Percentiles rank a stretch among this genome's conserved stretches.
Conservation (phyloP, 2,113 vertebrate genomes). For the Protomyctophum bolini region DNA sequence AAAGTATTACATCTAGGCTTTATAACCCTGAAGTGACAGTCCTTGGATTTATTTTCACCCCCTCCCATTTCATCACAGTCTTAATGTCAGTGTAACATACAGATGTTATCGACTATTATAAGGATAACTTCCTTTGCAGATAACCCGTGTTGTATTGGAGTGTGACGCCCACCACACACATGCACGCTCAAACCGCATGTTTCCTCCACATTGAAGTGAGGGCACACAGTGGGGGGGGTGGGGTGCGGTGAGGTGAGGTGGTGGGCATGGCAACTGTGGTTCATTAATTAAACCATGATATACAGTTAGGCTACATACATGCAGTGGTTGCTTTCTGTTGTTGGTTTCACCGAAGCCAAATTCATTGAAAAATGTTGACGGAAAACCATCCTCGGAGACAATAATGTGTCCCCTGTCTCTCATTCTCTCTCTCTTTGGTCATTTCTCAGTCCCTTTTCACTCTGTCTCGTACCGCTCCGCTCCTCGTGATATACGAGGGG, state of each 20-base stretch:
- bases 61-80: conserved; percentile 49
- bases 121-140: conserved; percentile 57
- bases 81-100: conserved; percentile 53
- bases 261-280: conserved; percentile 33
- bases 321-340: conserved; percentile 28
- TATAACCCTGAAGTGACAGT: no score
- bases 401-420: conserved; percentile 44
- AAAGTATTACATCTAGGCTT: no score
- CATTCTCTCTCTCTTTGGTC: conserved; percentile 7
- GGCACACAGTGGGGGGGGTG: conserved; percentile 33
- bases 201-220: conserved; percentile 37
- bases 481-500: conserved; percentile 9
- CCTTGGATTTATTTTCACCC: neutral
- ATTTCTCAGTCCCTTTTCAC: conserved; percentile 38
- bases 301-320: conserved; percentile 30
- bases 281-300: conserved; percentile 31
- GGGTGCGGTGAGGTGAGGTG: neutral
- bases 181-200: conserved; percentile 26
- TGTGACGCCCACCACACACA: conserved; percentile 29
- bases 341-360: conserved; percentile 75
- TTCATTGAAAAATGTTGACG: conserved; percentile 47
- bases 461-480: conserved; percentile 23
- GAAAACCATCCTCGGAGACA: conserved; percentile 69
- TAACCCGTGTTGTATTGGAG: conserved; percentile 59
- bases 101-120: conserved; percentile 55